These are phyloP conservation scores for Drosophila aff. DNA, from an alignment of 1,140 invertebrate species.

Conservation along the genomic window DNA sequence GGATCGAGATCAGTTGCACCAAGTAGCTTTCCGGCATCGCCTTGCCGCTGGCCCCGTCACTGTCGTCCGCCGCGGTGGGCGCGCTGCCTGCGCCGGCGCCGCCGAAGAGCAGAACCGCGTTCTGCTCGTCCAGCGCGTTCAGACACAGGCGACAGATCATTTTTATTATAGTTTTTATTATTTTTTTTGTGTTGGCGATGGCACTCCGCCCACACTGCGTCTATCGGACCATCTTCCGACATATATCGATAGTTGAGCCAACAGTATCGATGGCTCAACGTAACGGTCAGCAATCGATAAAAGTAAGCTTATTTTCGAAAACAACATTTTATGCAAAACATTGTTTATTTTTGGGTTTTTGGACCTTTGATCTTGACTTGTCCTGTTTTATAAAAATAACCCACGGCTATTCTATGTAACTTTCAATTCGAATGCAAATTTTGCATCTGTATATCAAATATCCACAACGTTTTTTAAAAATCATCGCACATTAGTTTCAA, in stretches of 20 bases:
- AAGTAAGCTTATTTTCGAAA: not conserved
- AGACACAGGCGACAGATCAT: constrained; percentile 82
- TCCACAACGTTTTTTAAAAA: no score
- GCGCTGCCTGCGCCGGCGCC: constrained; percentile 23
- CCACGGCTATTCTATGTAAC: no score
- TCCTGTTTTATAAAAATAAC: no score
- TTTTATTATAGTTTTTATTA: constrained; percentile 42
- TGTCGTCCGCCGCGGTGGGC: constrained; percentile 23
- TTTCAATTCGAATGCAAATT: no score
- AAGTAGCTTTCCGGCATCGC: constrained; percentile 75
- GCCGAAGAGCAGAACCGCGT: constrained; percentile 62
- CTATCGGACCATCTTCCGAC: not conserved
- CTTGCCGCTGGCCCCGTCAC: constrained; percentile 45
- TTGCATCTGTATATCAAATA: no score
- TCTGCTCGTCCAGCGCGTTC: constrained; percentile 64
- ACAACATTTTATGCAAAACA: not conserved
- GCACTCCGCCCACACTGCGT: not conserved
- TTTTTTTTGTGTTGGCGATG: constrained; percentile 5
- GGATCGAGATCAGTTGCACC: constrained; percentile 78
- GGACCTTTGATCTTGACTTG: no score
- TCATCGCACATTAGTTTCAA: no score
- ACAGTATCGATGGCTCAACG: not conserved
- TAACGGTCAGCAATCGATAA: not conserved
- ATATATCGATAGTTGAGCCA: not conserved
- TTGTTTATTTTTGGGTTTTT: not conserved